A percentile compares a stretch with the other conserved stretches of the same genome.
Evolutionary conservation across 2,113 vertebrate species (phyloP).

Genomic region (Cyanoramphus novaezelandiae): DNA sequence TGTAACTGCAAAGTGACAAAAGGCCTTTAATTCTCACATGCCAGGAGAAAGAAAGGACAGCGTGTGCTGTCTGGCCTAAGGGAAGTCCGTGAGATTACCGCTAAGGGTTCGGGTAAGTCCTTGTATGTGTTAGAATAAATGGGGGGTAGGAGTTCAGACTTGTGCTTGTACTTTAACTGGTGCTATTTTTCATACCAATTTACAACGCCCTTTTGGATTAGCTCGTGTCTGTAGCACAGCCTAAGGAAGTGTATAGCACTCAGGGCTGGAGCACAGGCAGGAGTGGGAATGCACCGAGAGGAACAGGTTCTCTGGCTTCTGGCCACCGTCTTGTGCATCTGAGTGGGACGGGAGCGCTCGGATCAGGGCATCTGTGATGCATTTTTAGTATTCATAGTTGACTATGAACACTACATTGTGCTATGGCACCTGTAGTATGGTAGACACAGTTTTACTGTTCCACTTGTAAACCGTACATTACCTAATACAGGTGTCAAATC

Average conservation of each 20-base stretch:
- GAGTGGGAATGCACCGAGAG: accelerated
- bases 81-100: too few species aligned
- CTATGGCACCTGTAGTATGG: accelerated
- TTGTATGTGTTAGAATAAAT: not conserved
- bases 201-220: not conserved
- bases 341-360: accelerated
- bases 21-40: not conserved
- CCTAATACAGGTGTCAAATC: accelerated
- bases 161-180: not conserved
- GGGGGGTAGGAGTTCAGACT: not conserved
- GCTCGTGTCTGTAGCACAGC: accelerated
- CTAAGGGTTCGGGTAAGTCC: not conserved
- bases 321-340: accelerated
- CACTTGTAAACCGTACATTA: not conserved
- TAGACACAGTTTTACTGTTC: not conserved
- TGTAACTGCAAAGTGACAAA: not conserved
- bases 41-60: not conserved
- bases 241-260: accelerated
- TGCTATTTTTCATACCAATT: not conserved
- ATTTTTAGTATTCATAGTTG: not conserved
- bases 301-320: accelerated
- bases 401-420: not conserved
- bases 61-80: accelerated
- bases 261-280: not conserved
- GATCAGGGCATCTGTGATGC: accelerated